Evolutionary conservation across 2,113 vertebrate species (phyloP).

Genomic region (Puntigrus tetrazona): DNA sequence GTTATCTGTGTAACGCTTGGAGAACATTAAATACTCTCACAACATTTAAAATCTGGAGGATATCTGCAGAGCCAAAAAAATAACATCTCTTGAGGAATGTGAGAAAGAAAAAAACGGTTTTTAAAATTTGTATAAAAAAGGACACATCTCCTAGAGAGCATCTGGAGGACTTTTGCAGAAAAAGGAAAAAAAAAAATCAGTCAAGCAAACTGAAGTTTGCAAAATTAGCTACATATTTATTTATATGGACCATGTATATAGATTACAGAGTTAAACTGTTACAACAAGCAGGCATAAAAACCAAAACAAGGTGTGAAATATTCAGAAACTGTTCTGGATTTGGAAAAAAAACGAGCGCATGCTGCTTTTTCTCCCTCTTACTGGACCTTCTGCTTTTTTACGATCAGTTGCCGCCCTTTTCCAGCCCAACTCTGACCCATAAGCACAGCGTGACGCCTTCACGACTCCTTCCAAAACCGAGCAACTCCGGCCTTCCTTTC

Average conservation of each 20-base stretch:
- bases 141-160: no score
- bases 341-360: neutral
- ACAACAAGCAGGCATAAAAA: neutral
- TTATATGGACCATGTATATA: neutral
- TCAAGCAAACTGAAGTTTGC: no score
- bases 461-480: conserved; percentile 33
- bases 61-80: no score
- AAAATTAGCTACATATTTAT: neutral
- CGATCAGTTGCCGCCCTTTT: conserved; percentile 34
- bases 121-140: no score
- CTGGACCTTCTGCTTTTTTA: conserved; percentile 22
- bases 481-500: conserved; percentile 7
- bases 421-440: conserved; percentile 8
- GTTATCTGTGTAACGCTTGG: no score
- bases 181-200: no score
- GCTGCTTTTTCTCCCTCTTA: neutral
- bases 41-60: no score
- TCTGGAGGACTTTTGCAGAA: no score
- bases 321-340: neutral
- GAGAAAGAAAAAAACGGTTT: no score
- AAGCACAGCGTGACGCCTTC: conserved; percentile 19
- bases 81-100: no score
- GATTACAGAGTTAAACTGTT: neutral
- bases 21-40: no score
- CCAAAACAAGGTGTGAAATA: neutral